Conservation (phyloP, 2,113 vertebrate species). For the Oplegnathus fasciatus region DNA sequence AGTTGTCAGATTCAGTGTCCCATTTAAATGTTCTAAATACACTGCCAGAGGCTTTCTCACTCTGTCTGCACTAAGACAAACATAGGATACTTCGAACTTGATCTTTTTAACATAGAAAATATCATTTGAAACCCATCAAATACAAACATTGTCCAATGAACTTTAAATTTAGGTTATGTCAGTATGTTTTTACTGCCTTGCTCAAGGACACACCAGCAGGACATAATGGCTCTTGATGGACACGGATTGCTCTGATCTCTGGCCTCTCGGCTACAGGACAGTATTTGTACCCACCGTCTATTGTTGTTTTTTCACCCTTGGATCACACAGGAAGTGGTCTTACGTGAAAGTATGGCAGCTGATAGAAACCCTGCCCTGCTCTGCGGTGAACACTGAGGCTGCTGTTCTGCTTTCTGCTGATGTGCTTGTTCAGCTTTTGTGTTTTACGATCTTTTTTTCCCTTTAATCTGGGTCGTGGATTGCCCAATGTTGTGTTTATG, state of each 20-base stretch:
- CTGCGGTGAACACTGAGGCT: background rate
- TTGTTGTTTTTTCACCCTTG: background rate
- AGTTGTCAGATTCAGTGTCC: background rate
- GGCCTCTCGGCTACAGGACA: background rate
- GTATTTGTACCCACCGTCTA: rapidly evolving
- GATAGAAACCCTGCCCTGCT: background rate
- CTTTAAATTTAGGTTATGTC: background rate
- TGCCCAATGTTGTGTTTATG: background rate
- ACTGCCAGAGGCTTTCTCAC: no score
- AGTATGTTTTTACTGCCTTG: background rate
- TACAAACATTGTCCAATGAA: background rate
- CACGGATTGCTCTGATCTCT: background rate
- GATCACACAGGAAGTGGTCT: slow-evolving; percentile 50
- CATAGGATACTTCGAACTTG: background rate
- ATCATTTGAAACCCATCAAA: background rate
- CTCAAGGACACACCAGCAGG: background rate
- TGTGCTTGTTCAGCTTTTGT: background rate
- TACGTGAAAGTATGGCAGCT: background rate
- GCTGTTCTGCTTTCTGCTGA: background rate
- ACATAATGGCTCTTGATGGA: background rate
- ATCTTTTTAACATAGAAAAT: background rate
- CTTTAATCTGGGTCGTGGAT: background rate
- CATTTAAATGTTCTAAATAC: no score
- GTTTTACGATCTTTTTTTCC: background rate
- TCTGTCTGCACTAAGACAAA: no score